A percentile compares a stretch with the other conserved stretches of the same genome.
Conservation (phyloP, 2,113 vertebrate genomes). For the Apodemus sylvaticus region DNA sequence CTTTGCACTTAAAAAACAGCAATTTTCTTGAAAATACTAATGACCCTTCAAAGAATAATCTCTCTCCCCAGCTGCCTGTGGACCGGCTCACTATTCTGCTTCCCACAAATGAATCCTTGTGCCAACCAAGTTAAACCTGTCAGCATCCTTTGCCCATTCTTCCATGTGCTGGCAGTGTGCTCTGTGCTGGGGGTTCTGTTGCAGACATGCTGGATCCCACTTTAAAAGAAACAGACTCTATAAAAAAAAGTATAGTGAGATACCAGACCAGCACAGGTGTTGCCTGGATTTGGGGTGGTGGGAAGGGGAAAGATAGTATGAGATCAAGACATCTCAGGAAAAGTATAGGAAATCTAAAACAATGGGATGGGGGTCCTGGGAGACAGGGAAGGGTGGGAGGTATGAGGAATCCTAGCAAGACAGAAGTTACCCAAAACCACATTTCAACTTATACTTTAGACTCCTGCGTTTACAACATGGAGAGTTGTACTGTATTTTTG, state of each 20-base stretch:
- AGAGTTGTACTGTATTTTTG: neutral
- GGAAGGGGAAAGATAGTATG: neutral
- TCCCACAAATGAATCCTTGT: neutral
- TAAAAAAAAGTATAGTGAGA: neutral
- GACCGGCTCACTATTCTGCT: neutral
- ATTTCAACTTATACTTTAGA: neutral
- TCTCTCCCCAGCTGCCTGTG: neutral
- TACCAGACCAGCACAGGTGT: neutral
- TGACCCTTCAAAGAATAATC: slow-evolving; percentile 42
- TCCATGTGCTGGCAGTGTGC: neutral
- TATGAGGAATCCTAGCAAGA: neutral
- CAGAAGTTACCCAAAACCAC: neutral
- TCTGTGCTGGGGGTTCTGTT: neutral
- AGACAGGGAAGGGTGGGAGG: neutral
- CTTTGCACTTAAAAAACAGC: slow-evolving; percentile 43
- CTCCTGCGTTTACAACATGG: neutral
- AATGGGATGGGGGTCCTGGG: fast-evolving
- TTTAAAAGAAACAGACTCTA: neutral
- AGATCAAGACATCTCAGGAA: neutral
- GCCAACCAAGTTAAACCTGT: neutral
- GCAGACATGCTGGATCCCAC: neutral
- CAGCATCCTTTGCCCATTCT: neutral
- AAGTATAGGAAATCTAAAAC: neutral
- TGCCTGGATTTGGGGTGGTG: neutral
- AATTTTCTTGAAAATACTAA: slow-evolving; percentile 43